These are phyloP conservation scores for Digitonthophagus gazella DNA, from an alignment of 2,888 invertebrate genomes.

Conservation along the genomic window DNA sequence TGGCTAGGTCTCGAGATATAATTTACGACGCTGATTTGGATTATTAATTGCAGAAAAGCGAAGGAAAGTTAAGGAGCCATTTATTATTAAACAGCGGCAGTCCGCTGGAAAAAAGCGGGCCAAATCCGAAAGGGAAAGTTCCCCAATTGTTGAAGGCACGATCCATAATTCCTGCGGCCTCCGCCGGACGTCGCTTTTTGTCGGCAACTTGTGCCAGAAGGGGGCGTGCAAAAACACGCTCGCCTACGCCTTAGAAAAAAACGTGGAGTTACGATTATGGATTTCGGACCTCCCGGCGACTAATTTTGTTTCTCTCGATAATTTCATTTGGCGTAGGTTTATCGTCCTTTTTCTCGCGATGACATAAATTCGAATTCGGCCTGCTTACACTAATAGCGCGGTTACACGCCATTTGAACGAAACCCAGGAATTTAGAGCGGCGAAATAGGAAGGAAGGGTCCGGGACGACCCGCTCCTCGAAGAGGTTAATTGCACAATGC, in stretches of 20 bases:
- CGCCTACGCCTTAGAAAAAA: not conserved
- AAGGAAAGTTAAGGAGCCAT: not conserved
- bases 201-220: not conserved
- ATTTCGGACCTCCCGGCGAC: not conserved
- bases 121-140: not conserved
- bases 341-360: not conserved
- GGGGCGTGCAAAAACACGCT: not conserved
- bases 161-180: not conserved
- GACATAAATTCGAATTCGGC: not conserved
- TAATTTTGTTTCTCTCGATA: not conserved
- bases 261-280: not conserved
- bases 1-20: not conserved
- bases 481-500: conserved; percentile 16
- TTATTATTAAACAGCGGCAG: not conserved
- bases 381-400: not conserved
- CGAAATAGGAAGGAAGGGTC: not conserved
- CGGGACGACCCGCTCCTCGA: not conserved
- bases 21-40: not conserved
- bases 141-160: not conserved
- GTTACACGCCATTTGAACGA: not conserved
- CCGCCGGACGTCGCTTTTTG: not conserved
- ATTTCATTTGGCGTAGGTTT: not conserved
- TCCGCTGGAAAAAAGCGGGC: not conserved
- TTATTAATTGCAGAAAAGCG: not conserved
- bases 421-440: not conserved